A percentile compares a stretch with the other conserved stretches of the same genome.
Evolutionary conservation across 1,140 invertebrate species (phyloP).

Genomic region (Kradibia gibbosae): DNA sequence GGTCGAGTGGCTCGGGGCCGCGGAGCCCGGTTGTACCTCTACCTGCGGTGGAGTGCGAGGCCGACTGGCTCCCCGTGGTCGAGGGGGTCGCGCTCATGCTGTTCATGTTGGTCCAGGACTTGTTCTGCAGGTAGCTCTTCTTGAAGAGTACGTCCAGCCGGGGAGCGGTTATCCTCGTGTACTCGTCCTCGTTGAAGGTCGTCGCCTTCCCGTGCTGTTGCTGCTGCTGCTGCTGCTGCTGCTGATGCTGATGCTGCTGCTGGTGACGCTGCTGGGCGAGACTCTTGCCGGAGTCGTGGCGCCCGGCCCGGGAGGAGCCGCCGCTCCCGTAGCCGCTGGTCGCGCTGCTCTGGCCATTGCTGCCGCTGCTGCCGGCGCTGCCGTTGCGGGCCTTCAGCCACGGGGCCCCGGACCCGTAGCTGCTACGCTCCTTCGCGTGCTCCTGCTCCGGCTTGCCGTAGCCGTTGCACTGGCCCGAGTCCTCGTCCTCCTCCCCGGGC

Average conservation of each 20-base stretch:
- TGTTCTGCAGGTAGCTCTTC: slow-evolving; percentile 79
- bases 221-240: too few species aligned
- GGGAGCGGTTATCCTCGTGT: slow-evolving; percentile 81
- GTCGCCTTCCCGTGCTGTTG: too few species aligned
- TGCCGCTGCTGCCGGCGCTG: slow-evolving; percentile 8
- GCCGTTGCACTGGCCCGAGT: slow-evolving; percentile 54
- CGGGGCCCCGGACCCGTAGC: neutral
- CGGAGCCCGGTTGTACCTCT: slow-evolving; percentile 55
- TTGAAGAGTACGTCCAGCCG: slow-evolving; percentile 83
- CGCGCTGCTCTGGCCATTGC: slow-evolving; percentile 40
- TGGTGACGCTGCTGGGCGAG: slow-evolving; percentile 60
- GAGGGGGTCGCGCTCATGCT: slow-evolving; percentile 71
- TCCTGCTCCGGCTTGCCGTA: slow-evolving; percentile 6
- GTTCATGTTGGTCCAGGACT: slow-evolving; percentile 71
- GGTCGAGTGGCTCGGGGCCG: neutral
- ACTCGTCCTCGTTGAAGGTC: slow-evolving; percentile 76
- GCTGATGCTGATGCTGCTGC: too few species aligned
- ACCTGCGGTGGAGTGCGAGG: slow-evolving; percentile 72
- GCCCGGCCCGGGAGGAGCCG: slow-evolving; percentile 56
- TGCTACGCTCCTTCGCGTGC: slow-evolving; percentile 13
- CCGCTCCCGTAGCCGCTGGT: slow-evolving; percentile 58
- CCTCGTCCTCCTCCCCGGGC: slow-evolving; percentile 69
- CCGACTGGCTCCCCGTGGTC: slow-evolving; percentile 70
- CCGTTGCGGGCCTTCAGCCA: slow-evolving; percentile 30
- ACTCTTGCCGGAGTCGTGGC: slow-evolving; percentile 56